phyloP scores from a whole-genome alignment of 2,888 invertebrate genomes.

The Agriopis aurantiaria region DNA sequence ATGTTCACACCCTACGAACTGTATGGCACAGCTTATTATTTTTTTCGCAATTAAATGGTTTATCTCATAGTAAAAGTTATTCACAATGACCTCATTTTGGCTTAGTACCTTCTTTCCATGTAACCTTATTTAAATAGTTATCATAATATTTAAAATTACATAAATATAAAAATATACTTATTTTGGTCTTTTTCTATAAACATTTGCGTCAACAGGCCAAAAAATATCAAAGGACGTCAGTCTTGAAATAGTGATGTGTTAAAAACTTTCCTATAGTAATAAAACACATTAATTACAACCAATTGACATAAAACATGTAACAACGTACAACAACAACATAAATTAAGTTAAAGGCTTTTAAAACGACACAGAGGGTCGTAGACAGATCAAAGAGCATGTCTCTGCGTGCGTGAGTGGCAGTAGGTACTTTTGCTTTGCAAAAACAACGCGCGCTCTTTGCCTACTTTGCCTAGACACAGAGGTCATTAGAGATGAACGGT shows the following conservation, averaged over 20 bases:
- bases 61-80: too few relatives aligned
- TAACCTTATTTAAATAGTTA: too few relatives aligned
- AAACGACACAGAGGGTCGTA: slow-evolving; percentile 16
- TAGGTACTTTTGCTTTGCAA: slow-evolving; percentile 33
- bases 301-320: background rate
- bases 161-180: too few relatives aligned
- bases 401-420: slow-evolving; percentile 17
- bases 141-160: too few relatives aligned
- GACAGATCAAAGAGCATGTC: slow-evolving; percentile 33
- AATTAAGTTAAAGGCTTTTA: slow-evolving; percentile 31
- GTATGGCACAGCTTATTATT: too few relatives aligned
- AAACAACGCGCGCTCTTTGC: slow-evolving; percentile 37
- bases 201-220: background rate
- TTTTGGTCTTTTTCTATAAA: too few relatives aligned
- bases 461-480: slow-evolving; percentile 21
- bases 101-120: too few relatives aligned
- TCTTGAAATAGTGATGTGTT: too few relatives aligned
- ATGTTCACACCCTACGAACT: too few relatives aligned
- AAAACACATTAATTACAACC: background rate
- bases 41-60: too few relatives aligned
- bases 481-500: slow-evolving; percentile 8
- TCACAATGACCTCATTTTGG: too few relatives aligned
- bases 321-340: slow-evolving; percentile 17
- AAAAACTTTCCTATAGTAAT: too few relatives aligned
- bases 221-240: background rate